Base-by-base conservation (phyloP, 1,140 invertebrate species). In the Littorina saxatilis region DNA sequence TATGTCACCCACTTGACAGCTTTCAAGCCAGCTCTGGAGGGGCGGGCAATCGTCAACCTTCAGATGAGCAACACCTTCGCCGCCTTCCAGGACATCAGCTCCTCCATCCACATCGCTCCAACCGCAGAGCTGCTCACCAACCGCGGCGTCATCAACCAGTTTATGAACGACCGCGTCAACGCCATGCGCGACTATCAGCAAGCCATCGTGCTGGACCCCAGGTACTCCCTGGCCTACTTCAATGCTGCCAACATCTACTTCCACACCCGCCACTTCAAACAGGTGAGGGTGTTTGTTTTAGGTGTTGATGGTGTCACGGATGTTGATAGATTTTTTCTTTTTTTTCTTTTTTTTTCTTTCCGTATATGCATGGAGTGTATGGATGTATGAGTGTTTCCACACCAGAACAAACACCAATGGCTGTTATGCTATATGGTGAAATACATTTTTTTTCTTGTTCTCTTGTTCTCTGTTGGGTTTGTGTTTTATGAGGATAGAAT, bases 221-320 rank as follows among this genome's bases (percentile, higher is more conserved):
- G 80, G 3, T 92, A 91, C 75, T 83, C 91, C 5, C 84, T 93
- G 58, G 91, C 92, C 27, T 92, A 92, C 83, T 93, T 90, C 85
- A 93, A 93, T 84, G 91, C 91, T 70, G 92, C 87, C 13, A 93
- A 92, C 84, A 85, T 92, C 13, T 91, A 92, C 85, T 90, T 93
- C 84, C 88, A 92, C 50, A 89, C 87, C 1, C 84, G 90, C 73
- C 91, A 92, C 79, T 93, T 91, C 82, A 88, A 85, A 84, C 91
- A 92, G 89, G 92, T 92, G 70, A 75, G 77, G n/a, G n/a, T n/a
- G n/a, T n/a, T n/a, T n/a, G n/a, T n/a, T n/a, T n/a, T n/a, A n/a
- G n/a, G n/a, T n/a, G n/a, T n/a, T n/a, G n/a, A n/a, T n/a, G n/a
- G n/a, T n/a, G n/a, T 58, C 52, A 58, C 1, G 27, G 52, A 58